Percentiles rank a stretch among this genome's conserved stretches.
phyloP scores from a whole-genome alignment of 2,113 vertebrate species.

The Nycticryphes semicollaris region DNA sequence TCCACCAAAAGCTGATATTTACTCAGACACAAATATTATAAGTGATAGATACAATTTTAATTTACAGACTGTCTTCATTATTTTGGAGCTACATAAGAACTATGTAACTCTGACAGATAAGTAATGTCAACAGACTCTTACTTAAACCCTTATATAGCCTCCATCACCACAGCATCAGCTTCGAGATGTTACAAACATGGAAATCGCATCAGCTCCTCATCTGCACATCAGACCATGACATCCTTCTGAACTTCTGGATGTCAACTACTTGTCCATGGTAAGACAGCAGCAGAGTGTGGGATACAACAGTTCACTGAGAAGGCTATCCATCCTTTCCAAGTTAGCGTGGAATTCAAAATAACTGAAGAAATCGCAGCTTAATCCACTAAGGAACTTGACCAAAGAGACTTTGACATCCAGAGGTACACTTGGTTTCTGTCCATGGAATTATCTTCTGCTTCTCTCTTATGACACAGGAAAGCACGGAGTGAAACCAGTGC shows the following conservation, averaged over 20 bases:
- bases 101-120: background rate
- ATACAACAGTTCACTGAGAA: background rate
- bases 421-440: background rate
- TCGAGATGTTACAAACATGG: accelerated
- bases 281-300: background rate
- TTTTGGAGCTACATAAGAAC: background rate
- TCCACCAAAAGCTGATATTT: background rate
- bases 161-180: background rate
- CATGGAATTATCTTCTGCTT: background rate
- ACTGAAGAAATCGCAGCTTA: background rate
- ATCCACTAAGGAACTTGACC: background rate
- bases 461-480: background rate
- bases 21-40: too few relatives aligned
- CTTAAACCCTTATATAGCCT: background rate
- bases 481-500: background rate
- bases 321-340: background rate
- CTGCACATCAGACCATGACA: background rate
- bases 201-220: background rate
- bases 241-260: background rate
- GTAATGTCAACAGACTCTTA: background rate
- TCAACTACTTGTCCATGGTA: accelerated
- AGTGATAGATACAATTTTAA: background rate
- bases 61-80: background rate
- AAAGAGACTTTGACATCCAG: background rate
- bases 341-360: background rate